These are phyloP conservation scores for Erannis defoliaria DNA, from an alignment of 2,888 invertebrate species.

Conservation along the genomic window DNA sequence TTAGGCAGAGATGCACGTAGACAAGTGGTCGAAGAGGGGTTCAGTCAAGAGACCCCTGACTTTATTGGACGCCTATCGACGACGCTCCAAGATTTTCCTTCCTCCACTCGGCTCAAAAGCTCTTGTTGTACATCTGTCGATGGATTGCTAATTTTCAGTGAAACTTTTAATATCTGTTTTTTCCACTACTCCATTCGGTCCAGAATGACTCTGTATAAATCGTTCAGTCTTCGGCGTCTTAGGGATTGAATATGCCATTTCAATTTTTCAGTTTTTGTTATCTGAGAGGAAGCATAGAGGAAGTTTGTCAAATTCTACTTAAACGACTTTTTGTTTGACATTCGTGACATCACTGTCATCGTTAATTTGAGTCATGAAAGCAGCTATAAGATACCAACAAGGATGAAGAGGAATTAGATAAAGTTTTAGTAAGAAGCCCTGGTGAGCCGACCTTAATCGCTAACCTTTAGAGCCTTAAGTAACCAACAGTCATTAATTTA, in stretches of 20 bases:
- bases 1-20: conserved; percentile 47
- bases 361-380: conserved; percentile 25
- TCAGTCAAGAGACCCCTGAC: conserved; percentile 45
- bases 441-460: conserved; percentile 41
- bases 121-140: conserved; percentile 51
- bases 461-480: conserved; percentile 51
- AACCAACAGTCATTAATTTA: conserved; percentile 48
- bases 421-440: conserved; percentile 16
- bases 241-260: not conserved
- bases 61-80: conserved; percentile 56
- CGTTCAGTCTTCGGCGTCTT: conserved; percentile 5
- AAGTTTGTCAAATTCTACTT: conserved; percentile 33
- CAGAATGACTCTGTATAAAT: conserved; percentile 37
- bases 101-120: conserved; percentile 52
- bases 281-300: too few species aligned
- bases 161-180: conserved; percentile 36
- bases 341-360: conserved; percentile 30
- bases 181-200: conserved; percentile 5
- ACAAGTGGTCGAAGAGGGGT: conserved; percentile 37
- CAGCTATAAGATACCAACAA: not conserved
- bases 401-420: conserved; percentile 5
- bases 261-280: too few species aligned
- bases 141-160: conserved; percentile 34
- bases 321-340: conserved; percentile 28
- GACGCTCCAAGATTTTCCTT: conserved; percentile 53